Evolutionary conservation across 1,140 invertebrate genomes (phyloP), one percentile per base, ranked within the genome.

Genomic region (Drosophila prosaltans): DNA sequence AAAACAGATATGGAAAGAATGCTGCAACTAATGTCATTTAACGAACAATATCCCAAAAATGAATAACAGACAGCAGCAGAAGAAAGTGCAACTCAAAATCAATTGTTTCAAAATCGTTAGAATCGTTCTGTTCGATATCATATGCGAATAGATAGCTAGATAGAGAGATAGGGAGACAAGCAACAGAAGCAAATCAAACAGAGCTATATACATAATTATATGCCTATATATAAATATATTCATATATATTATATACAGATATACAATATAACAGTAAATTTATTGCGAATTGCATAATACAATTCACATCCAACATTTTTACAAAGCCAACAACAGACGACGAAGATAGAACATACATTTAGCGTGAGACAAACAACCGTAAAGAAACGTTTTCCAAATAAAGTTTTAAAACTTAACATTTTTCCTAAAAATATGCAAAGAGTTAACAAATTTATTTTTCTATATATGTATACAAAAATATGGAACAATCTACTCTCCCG

Each of bases 341-440:
- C 55, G 65, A 40, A 55, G 41, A 41, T 24, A 39, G 16, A 58
- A 59, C n/a, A 10, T 51, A 51, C 32, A 36, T 36, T 45, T 54
- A 63, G 45, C 28, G 72, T 74, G 65, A 54, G 73, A 68, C 61
- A 78, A 63, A 68, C 86, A 71, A 88, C 73, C 78, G 84, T 74
- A 80, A 40, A 74, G 0, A 75, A 91, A 81, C 28, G 89, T 91
- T 91, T 91, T 91, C 89, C 89, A 91, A 91, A 91, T 89, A 91
- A 91, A 91, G 70, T 91, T 89, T 91, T 91, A 78, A 88, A 91
- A 91, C 78, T 90, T 71, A 91, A 91, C 66, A 81, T 89, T 80
- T 89, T 89, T 89, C 85, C 81, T 90, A 90, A 77, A 79, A 81
- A 90, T 76, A 67, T 72, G 58, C 30, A 58, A 66, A 82, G 11